Evolutionary conservation across 2,888 invertebrate genomes (phyloP).

Genomic region (Acleris cristana): DNA sequence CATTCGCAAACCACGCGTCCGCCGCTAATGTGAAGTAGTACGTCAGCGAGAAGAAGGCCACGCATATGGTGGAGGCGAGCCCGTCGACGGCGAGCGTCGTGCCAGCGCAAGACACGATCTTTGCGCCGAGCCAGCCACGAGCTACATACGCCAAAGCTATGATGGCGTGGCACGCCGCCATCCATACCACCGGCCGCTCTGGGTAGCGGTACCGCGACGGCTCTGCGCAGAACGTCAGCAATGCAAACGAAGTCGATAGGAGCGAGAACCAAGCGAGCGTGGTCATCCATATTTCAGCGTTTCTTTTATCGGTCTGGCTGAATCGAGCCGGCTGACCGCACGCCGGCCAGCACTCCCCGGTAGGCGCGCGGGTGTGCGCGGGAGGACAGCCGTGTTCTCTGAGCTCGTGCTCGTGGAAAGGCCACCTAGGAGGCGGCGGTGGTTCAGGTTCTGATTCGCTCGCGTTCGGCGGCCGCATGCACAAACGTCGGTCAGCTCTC

Average conservation of each 20-base stretch:
- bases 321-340: conserved; percentile 89
- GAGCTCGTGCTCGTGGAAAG: conserved; percentile 65
- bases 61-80: conserved; percentile 84
- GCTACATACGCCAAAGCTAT: conserved; percentile 90
- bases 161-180: conserved; percentile 93
- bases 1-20: conserved; percentile 94
- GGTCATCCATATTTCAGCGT: conserved; percentile 89
- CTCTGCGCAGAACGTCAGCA: conserved; percentile 95
- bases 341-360: conserved; percentile 85
- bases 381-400: conserved; percentile 82
- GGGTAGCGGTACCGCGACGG: conserved; percentile 96
- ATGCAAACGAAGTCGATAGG: conserved; percentile 91
- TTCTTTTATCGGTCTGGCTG: conserved; percentile 86
- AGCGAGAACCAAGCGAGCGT: conserved; percentile 91
- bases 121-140: conserved; percentile 85
- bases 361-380: conserved; percentile 83
- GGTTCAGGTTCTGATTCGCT: conserved; percentile 75
- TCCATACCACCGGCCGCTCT: conserved; percentile 94
- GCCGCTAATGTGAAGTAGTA: conserved; percentile 92
- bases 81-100: conserved; percentile 76
- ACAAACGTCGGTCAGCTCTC: conserved; percentile 87
- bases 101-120: conserved; percentile 64
- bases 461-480: conserved; percentile 87
- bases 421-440: conserved; percentile 69
- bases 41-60: conserved; percentile 89